Percentiles rank a stretch among this genome's conserved stretches.
These are phyloP conservation scores for Crambe crambe DNA, from an alignment of 37 sponge, comb jelly and placozoan species.

Conservation along the genomic window DNA sequence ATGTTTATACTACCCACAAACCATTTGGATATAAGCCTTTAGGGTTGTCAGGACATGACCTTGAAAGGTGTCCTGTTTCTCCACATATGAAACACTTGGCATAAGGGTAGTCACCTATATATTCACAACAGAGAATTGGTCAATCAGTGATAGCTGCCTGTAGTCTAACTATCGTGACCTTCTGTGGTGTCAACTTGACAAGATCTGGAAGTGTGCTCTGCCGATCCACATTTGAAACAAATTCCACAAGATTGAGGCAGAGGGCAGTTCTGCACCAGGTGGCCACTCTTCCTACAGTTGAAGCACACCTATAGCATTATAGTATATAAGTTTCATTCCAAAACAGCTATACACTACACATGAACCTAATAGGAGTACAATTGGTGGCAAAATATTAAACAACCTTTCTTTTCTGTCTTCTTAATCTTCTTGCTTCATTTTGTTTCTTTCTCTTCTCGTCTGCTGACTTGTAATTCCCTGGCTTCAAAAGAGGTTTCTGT, in stretches of 20 bases:
- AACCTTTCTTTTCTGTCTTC: slow-evolving; percentile 52
- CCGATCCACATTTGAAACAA: slow-evolving; percentile 89
- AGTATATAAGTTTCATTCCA: not conserved
- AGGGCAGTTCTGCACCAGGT: slow-evolving; percentile 68
- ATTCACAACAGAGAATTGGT: no score
- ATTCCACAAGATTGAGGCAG: slow-evolving; percentile 18
- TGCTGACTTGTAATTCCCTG: not conserved
- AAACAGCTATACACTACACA: not conserved
- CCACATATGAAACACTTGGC: slow-evolving; percentile 95
- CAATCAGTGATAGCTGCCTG: no score
- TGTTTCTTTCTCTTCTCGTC: slow-evolving; percentile 21
- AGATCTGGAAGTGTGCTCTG: slow-evolving; percentile 63
- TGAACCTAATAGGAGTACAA: no score
- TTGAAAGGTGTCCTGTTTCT: slow-evolving; percentile 85
- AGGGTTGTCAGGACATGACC: slow-evolving; percentile 87
- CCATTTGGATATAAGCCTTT: slow-evolving; percentile 90
- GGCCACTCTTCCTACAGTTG: slow-evolving; percentile 74
- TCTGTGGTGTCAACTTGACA: slow-evolving; percentile 43
- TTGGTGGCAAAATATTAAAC: not conserved
- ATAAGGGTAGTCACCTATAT: slow-evolving; percentile 63
- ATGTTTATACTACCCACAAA: not conserved
- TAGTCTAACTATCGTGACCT: no score
- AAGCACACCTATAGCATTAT: slow-evolving; percentile 64
- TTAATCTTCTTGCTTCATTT: slow-evolving; percentile 31
- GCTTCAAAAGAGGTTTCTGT: no score